Percentiles rank a stretch among this genome's conserved stretches.
phyloP scores from a whole-genome alignment of 2,797 vertebrate species.

The Iguana delicatissima region DNA sequence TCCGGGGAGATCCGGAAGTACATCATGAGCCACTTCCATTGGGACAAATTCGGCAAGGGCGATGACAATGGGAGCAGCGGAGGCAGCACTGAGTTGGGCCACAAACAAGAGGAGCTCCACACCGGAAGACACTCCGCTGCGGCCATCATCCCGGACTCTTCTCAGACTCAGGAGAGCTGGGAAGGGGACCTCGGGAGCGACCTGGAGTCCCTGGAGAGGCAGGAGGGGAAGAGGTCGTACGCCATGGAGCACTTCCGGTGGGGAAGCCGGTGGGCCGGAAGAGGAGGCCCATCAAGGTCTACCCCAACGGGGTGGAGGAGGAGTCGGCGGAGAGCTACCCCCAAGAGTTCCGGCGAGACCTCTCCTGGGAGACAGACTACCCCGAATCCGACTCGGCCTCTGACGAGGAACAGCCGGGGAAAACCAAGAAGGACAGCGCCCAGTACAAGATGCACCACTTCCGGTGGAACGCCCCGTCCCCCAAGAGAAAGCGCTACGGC shows the following conservation, averaged over 20 bases:
- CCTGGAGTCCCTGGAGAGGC: slow-evolving; percentile 26
- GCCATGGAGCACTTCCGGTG: slow-evolving; percentile 97
- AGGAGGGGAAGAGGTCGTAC: slow-evolving; percentile 84
- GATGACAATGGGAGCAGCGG: slow-evolving; percentile 46
- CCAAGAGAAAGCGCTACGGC: slow-evolving; percentile 85
- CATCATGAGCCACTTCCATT: slow-evolving; percentile 82
- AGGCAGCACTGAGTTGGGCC: slow-evolving; percentile 10
- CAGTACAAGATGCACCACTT: slow-evolving; percentile 86
- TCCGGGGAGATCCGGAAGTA: slow-evolving; percentile 76
- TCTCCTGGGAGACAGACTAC: slow-evolving; percentile 57
- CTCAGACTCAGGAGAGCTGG: background rate
- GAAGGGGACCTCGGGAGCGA: slow-evolving; percentile 14
- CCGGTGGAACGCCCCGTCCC: slow-evolving; percentile 81
- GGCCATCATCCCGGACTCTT: accelerated
- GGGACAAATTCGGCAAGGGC: slow-evolving; percentile 73
- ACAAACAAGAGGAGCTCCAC: slow-evolving; percentile 60
- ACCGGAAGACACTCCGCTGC: accelerated
- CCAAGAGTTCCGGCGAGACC: slow-evolving; percentile 81
- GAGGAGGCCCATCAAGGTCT: slow-evolving; percentile 88
- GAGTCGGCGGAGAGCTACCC: slow-evolving; percentile 83
- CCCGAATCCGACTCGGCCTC: slow-evolving; percentile 48
- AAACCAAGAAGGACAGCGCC: slow-evolving; percentile 67
- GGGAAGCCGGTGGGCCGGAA: slow-evolving; percentile 91
- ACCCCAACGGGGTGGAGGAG: slow-evolving; percentile 81
- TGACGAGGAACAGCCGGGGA: slow-evolving; percentile 37